Percentiles rank a stretch among this genome's conserved stretches.
Evolutionary conservation across 2,888 invertebrate species (phyloP).

Genomic region (Hoplodrina blanda): DNA sequence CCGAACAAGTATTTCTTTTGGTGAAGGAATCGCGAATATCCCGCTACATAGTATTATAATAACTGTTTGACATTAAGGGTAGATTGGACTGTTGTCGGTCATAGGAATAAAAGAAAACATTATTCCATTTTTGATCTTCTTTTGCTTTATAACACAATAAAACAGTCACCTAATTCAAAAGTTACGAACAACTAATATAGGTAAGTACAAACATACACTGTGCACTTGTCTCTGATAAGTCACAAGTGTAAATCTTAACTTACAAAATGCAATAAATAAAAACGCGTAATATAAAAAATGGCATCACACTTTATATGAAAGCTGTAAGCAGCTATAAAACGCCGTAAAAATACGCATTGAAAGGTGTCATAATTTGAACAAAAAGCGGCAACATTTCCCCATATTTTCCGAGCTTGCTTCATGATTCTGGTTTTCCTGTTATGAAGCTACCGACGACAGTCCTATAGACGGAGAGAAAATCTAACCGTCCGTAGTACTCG

Average conservation of each 20-base stretch:
- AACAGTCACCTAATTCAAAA: slow-evolving; percentile 10
- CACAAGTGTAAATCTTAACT: no score
- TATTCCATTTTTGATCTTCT: no score
- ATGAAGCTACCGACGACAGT: slow-evolving; percentile 4
- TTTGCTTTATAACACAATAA: not conserved
- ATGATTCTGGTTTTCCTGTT: not conserved
- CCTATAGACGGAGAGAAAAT: slow-evolving; percentile 30
- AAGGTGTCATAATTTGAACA: not conserved
- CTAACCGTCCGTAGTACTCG: slow-evolving; percentile 12
- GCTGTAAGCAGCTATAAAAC: no score
- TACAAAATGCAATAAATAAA: no score
- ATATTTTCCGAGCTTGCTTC: not conserved
- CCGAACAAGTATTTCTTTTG: slow-evolving; percentile 60
- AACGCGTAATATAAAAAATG: no score
- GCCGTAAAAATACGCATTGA: not conserved
- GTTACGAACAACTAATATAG: not conserved
- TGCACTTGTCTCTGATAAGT: no score
- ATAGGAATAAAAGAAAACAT: not conserved
- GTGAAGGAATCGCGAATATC: slow-evolving; percentile 58
- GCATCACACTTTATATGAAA: not conserved
- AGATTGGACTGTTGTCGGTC: slow-evolving; percentile 17
- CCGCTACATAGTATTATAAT: slow-evolving; percentile 65
- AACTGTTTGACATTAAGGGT: slow-evolving; percentile 56
- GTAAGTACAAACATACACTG: not conserved
- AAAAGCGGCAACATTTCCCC: not conserved